phyloP scores from a whole-genome alignment of 2,797 vertebrate species.

The Phoxinus dragarum region DNA sequence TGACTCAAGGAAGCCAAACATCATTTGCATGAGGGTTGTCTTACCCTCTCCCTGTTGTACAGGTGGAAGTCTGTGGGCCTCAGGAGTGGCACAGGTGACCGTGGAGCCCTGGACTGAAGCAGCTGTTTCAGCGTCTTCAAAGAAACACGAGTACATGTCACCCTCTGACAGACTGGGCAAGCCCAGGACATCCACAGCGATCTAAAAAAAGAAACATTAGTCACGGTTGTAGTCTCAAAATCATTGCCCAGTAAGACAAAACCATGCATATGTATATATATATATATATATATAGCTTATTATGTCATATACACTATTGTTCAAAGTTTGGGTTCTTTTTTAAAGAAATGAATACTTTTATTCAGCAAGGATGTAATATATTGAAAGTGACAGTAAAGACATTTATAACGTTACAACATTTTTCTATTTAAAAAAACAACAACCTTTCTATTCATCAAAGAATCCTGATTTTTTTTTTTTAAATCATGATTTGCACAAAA shows the following conservation, averaged over 20 bases:
- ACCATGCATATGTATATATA: too few species aligned
- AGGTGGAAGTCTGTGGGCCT: slow-evolving; percentile 79
- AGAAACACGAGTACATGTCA: slow-evolving; percentile 91
- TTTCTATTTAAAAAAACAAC: not conserved
- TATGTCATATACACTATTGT: too few species aligned
- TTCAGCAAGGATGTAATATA: too few species aligned
- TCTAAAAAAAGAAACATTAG: slow-evolving; percentile 69
- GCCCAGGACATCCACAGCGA: slow-evolving; percentile 84
- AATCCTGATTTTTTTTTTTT: not conserved
- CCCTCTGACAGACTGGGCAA: slow-evolving; percentile 83
- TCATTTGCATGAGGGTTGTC: slow-evolving; percentile 48
- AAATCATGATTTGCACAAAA: not conserved
- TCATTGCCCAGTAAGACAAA: not conserved
- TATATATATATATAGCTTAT: too few species aligned
- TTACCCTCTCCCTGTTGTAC: slow-evolving; percentile 87
- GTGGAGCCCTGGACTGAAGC: slow-evolving; percentile 82
- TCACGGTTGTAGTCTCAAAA: not conserved
- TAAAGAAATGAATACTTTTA: too few species aligned
- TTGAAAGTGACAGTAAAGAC: too few species aligned
- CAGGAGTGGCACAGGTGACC: slow-evolving; percentile 88
- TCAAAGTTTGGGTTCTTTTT: not conserved
- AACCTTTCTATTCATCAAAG: not conserved
- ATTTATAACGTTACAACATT: not conserved
- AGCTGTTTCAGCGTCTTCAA: slow-evolving; percentile 86
- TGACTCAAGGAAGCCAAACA: not conserved